These are phyloP conservation scores for Lobophora halterata DNA, from an alignment of 2,888 invertebrate genomes.

Conservation along the genomic window DNA sequence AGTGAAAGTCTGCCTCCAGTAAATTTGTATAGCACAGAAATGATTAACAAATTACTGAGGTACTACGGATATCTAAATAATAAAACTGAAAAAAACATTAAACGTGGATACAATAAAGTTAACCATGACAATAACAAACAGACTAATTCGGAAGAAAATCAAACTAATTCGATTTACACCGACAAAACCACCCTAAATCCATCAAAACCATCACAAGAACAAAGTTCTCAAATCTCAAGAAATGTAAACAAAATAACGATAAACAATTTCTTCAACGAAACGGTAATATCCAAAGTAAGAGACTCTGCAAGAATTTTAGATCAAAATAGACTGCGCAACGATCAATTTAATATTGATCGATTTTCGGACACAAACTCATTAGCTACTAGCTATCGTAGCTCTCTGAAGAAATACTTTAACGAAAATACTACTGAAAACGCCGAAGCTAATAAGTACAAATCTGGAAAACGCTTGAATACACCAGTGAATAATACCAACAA, in stretches of 20 bases:
- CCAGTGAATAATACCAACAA: slow-evolving; percentile 49
- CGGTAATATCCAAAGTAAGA: slow-evolving; percentile 47
- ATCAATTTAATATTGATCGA: slow-evolving; percentile 56
- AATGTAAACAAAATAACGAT: slow-evolving; percentile 48
- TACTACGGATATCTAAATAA: slow-evolving; percentile 74
- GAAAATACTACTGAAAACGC: slow-evolving; percentile 35
- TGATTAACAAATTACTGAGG: slow-evolving; percentile 72
- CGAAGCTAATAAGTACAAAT: slow-evolving; percentile 43
- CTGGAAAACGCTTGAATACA: slow-evolving; percentile 65
- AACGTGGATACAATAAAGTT: slow-evolving; percentile 44
- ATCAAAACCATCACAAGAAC: slow-evolving; percentile 34
- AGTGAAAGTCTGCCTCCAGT: slow-evolving; percentile 74
- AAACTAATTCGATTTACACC: slow-evolving; percentile 27
- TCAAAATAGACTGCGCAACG: slow-evolving; percentile 59
- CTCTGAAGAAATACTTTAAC: slow-evolving; percentile 39
- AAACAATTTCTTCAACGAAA: slow-evolving; percentile 55
- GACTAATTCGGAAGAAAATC: slow-evolving; percentile 24
- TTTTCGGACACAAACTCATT: slow-evolving; percentile 53
- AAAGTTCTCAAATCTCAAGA: slow-evolving; percentile 35
- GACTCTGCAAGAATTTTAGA: slow-evolving; percentile 59
- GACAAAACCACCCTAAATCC: slow-evolving; percentile 32
- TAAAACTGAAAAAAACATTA: slow-evolving; percentile 62
- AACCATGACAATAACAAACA: slow-evolving; percentile 27
- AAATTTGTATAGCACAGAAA: slow-evolving; percentile 74
- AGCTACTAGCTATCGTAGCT: slow-evolving; percentile 37